Base-by-base conservation (phyloP, 2,888 invertebrate species). In the Lasioglossum pauxillum region DNA sequence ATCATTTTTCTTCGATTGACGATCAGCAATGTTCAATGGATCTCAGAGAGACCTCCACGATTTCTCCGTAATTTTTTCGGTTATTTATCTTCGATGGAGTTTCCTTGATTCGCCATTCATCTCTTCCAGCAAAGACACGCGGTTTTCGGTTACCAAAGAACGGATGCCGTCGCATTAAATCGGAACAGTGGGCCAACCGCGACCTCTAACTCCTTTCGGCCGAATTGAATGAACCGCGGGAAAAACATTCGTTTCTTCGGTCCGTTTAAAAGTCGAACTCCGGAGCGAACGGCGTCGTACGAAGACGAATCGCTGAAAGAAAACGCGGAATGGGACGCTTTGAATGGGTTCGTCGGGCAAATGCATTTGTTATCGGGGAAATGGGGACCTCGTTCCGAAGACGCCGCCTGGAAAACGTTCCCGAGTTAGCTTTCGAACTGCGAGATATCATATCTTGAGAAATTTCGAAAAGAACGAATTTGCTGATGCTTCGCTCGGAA, bases 121-220 rank as follows among this genome's bases (percentile, higher is more conserved):
- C 82, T 85, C 73, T 64, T 83, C 85, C 85, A 76, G 8, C 8
- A 46, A 77, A 77, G 82, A 86, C 82, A 71, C 74, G 82, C 27
- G 85, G 82, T 35, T 31, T 71, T 78, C 71, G 27, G 35, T n/a
- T 49, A 7, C 31, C 14, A 35, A 27, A 74, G 38, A 38, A 72
- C 5, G 16, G 27, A 60, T 57, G 14, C n/a, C 4, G 19, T 57
- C 75, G 60, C 76, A 73, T 83, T 83, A 77, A 73, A 31, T 49
- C 41, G 75, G 75, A 67, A 53, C 19, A 64, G 64, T 31, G 73
- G 14, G 27, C 23, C 5, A 2, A 19, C 19, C 12, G 79, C n/a
- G 8, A 72, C 31, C 35, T 44, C 44, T 16, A 31, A 19, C 46
- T 60, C 23, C 53, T 53, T 1, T 16, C 5, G 41, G 27, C 35